Evolutionary conservation across 2,113 vertebrate genomes (phyloP).

Genomic region (Onychostoma macrolepis): DNA sequence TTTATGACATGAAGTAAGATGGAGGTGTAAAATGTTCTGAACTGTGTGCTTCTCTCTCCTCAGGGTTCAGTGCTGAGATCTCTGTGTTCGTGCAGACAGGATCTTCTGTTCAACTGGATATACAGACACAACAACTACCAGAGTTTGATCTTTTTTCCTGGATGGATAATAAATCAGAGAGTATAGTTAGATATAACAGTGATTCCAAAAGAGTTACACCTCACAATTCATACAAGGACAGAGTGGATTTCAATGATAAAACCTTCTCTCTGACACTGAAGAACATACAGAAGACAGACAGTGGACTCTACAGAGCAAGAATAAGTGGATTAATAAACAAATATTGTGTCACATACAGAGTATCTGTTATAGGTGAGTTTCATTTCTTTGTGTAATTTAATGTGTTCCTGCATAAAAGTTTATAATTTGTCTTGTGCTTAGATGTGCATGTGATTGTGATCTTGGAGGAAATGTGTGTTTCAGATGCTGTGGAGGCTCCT

Average conservation of each 20-base stretch:
- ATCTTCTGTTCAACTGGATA: too few relatives aligned
- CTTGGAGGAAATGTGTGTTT: background rate
- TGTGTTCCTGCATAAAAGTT: background rate
- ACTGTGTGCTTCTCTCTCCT: too few relatives aligned
- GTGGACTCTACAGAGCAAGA: background rate
- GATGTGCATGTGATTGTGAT: too few relatives aligned
- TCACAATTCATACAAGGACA: background rate
- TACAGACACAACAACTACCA: background rate
- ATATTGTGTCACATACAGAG: background rate
- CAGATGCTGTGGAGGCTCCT: background rate
- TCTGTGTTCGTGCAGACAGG: too few relatives aligned
- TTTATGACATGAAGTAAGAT: too few relatives aligned
- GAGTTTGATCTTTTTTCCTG: background rate
- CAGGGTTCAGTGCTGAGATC: too few relatives aligned
- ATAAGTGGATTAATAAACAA: rapidly evolving
- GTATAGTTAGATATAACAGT: too few relatives aligned
- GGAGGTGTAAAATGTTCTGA: background rate
- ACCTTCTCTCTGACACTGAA: background rate
- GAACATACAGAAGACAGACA: too few relatives aligned
- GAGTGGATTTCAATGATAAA: background rate
- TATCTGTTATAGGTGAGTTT: background rate
- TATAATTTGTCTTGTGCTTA: too few relatives aligned
- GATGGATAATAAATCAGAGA: background rate
- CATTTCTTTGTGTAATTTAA: background rate
- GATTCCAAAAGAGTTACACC: rapidly evolving